phyloP scores from a whole-genome alignment of 2,113 vertebrate genomes.

The Chlamydotis undulata region DNA sequence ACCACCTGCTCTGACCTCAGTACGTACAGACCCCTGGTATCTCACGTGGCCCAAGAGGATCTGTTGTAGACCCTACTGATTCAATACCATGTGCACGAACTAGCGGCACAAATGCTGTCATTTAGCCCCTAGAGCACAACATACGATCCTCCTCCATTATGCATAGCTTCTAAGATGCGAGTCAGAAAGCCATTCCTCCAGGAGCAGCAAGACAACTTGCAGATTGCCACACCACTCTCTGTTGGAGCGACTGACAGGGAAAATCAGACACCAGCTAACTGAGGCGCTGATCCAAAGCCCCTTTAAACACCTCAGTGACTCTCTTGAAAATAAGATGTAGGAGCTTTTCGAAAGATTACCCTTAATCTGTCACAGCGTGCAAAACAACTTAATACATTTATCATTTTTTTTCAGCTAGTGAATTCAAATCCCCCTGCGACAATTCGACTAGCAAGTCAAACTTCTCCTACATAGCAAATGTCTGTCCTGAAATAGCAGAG shows the following conservation, averaged over 20 bases:
- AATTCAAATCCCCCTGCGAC: slow-evolving; percentile 26
- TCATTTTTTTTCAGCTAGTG: slow-evolving; percentile 40
- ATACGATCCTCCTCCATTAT: background rate
- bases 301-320: slow-evolving; percentile 48
- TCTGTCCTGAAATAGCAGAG: background rate
- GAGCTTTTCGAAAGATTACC: slow-evolving; percentile 59
- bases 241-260: slow-evolving; percentile 27
- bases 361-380: slow-evolving; percentile 60
- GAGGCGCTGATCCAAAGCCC: slow-evolving; percentile 60
- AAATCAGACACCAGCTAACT: slow-evolving; percentile 41
- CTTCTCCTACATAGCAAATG: background rate
- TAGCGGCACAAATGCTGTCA: background rate
- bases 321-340: slow-evolving; percentile 55
- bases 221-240: background rate
- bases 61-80: background rate
- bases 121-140: background rate
- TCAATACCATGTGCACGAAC: background rate
- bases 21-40: background rate
- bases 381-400: slow-evolving; percentile 63
- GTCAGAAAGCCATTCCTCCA: background rate
- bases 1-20: background rate
- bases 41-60: background rate
- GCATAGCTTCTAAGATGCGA: background rate
- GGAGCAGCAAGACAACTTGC: background rate
- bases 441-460: slow-evolving; percentile 6